Conservation (phyloP, 2,797 vertebrate species). For the Falco peregrinus region DNA sequence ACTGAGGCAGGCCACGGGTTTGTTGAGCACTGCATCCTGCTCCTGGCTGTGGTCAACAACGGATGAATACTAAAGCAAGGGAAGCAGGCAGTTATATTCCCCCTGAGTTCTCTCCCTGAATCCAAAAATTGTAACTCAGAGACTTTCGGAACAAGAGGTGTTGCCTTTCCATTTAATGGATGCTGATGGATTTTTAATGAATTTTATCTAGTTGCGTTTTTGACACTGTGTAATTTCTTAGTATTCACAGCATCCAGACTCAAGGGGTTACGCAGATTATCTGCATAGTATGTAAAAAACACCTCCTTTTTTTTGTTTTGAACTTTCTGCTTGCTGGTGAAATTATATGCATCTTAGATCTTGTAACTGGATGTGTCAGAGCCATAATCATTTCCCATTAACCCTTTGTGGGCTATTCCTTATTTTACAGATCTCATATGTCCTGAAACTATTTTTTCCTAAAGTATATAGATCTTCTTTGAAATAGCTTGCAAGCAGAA, state of each 20-base stretch:
- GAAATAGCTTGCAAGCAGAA: not conserved
- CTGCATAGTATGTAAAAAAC: not conserved
- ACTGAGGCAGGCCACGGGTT: not conserved
- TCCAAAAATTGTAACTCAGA: not conserved
- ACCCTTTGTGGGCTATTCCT: not conserved
- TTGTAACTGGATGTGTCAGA: not conserved
- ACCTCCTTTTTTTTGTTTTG: not conserved
- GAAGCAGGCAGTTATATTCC: not conserved
- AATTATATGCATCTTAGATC: not conserved
- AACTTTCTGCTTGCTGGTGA: not conserved
- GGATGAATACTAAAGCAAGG: not conserved
- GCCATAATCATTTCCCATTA: not conserved
- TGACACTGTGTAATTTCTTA: not conserved
- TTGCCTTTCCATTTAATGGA: not conserved
- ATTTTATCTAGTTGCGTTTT: not conserved
- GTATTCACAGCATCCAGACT: not conserved
- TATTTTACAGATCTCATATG: not conserved
- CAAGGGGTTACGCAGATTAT: not conserved
- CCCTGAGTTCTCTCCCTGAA: not conserved
- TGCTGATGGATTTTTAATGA: not conserved
- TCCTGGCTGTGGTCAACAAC: not conserved
- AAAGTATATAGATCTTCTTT: not conserved
- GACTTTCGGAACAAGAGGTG: not conserved
- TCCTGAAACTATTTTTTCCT: not conserved
- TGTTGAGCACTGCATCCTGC: not conserved